These are phyloP conservation scores for Melinaea menophilus DNA, from an alignment of 2,888 invertebrate species.

Conservation along the genomic window DNA sequence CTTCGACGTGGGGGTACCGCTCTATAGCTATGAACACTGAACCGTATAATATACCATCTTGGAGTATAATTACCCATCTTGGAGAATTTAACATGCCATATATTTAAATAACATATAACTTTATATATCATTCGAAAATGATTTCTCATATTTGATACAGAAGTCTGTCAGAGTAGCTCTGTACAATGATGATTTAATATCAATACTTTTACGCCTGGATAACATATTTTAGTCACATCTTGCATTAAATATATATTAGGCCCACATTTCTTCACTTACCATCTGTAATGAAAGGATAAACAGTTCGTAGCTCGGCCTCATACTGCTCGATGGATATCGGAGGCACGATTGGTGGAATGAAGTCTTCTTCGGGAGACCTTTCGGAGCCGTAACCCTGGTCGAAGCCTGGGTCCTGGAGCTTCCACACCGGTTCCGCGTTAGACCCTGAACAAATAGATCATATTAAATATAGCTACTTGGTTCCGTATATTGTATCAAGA, in stretches of 20 bases:
- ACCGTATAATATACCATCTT: too few species aligned
- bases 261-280: constrained; percentile 67
- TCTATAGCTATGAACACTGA: too few species aligned
- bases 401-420: constrained; percentile 76
- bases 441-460: constrained; percentile 56
- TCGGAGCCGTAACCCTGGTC: constrained; percentile 89
- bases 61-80: too few species aligned
- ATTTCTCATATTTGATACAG: too few species aligned
- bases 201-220: too few species aligned
- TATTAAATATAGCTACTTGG: not conserved
- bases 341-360: constrained; percentile 81
- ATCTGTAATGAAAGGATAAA: constrained; percentile 83
- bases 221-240: too few species aligned
- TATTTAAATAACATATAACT: too few species aligned
- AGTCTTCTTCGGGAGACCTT: constrained; percentile 87
- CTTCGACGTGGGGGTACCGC: too few species aligned
- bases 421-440: constrained; percentile 74
- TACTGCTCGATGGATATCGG: constrained; percentile 76
- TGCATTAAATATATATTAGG: not conserved
- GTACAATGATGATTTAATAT: too few species aligned
- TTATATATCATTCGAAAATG: too few species aligned
- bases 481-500: not conserved
- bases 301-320: constrained; percentile 78
- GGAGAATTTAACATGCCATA: too few species aligned
- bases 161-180: too few species aligned